phyloP scores from a whole-genome alignment of 2,888 invertebrate species.

The Latrodectus hesperus region DNA sequence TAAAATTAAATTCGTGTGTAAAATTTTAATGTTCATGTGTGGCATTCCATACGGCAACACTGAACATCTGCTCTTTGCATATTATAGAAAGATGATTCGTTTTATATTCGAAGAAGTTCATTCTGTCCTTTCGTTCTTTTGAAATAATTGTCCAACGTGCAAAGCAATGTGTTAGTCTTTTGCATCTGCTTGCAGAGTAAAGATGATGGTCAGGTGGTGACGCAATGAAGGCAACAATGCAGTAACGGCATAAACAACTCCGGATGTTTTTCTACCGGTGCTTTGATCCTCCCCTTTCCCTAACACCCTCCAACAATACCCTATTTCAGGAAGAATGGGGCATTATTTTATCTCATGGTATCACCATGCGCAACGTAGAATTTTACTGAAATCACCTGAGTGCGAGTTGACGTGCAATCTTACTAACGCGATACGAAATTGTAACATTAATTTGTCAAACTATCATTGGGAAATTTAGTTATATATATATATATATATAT shows the following conservation, averaged over 20 bases:
- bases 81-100: background rate
- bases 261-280: constrained; percentile 60
- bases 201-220: constrained; percentile 43
- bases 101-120: background rate
- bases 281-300: constrained; percentile 19
- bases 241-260: constrained; percentile 48
- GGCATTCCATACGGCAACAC: no score
- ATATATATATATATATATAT: no score
- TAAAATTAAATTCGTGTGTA: no score
- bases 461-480: no score
- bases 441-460: no score
- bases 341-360: constrained; percentile 18
- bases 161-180: no score
- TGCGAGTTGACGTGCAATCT: background rate
- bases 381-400: no score
- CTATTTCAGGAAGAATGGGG: constrained; percentile 24
- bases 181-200: background rate
- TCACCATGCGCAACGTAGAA: background rate
- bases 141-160: no score
- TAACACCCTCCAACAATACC: constrained; percentile 14
- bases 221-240: constrained; percentile 35
- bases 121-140: background rate
- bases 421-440: background rate
- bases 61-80: constrained; percentile 11
- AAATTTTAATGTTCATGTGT: no score